Evolutionary conservation across 2,113 vertebrate genomes (phyloP), one percentile per base, ranked within the genome.

Genomic region (Dasyurus viverrinus): DNA sequence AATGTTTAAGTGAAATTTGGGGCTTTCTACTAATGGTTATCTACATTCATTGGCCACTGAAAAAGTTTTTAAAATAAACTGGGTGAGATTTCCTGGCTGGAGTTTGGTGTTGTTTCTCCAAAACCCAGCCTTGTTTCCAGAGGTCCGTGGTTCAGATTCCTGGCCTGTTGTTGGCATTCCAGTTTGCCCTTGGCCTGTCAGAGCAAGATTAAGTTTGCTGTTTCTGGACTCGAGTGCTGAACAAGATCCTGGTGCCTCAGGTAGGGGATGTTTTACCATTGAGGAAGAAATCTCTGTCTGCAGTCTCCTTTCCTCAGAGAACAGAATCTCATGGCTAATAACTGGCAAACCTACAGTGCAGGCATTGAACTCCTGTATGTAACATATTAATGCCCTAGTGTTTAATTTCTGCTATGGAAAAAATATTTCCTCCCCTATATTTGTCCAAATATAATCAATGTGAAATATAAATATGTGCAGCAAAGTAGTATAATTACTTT

Each of bases 181-280:
- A 97, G 55, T 98, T 98, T 96, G 94, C 96, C 97, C 97, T 94
- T 94, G 89, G 98, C 98, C 98, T 98, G 98, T 98, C 98, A 97
- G 98, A 98, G 98, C 97, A 97, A 98, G 98, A 98, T 98, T 98
- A 98, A 98, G 96, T 99, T 99, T 99, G 98, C 98, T 98, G 98
- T 98, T 98, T 98, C 98, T 99, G 98, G 98, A 98, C 96, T 7
- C 91, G 47, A 97, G 7, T 3, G 53, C 96, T 96, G 98, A 99
- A 98, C 94, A 98, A 97, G 98, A 99, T 98, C 98, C 98, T 48
- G 93, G 97, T 98, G 98, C 97, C 98, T 98, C 98, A 98, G 98
- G 98, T 98, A 98, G 98, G 98, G 90, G 96, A 98, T 96, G 97
- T 98, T 98, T 98, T 97, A 98, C 96, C 97, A 76, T 91, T 97